Evolutionary conservation across 2,113 vertebrate genomes (phyloP).

Genomic region (Siphamia tubifer): DNA sequence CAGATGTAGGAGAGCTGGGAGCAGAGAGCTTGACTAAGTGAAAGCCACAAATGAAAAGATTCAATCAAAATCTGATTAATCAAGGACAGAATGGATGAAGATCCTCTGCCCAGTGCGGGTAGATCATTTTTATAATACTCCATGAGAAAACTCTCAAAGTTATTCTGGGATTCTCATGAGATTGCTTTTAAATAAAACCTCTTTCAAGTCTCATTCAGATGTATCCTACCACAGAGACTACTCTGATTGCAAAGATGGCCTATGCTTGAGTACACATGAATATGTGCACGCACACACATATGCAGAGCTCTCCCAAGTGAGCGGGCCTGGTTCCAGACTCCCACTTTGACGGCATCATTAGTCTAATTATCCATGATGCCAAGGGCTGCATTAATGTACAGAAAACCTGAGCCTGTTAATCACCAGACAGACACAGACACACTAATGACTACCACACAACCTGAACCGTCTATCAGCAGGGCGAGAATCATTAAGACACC

Average conservation of each 20-base stretch:
- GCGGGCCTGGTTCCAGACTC: constrained; percentile 56
- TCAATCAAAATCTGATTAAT: constrained; percentile 23
- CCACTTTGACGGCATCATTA: constrained; percentile 75
- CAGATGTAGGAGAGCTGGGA: constrained; percentile 31
- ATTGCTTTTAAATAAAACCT: constrained; percentile 45
- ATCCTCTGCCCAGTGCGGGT: constrained; percentile 22
- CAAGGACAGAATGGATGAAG: constrained; percentile 16
- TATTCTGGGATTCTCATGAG: constrained; percentile 44
- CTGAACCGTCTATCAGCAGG: constrained; percentile 16
- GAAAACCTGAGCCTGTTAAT: constrained; percentile 69
- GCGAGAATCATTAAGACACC: constrained; percentile 23
- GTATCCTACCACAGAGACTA: constrained; percentile 28
- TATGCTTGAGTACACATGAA: not conserved
- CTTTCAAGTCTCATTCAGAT: constrained; percentile 59
- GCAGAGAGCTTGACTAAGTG: constrained; percentile 3
- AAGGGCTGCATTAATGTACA: constrained; percentile 66
- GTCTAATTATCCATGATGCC: constrained; percentile 78
- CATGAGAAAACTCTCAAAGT: constrained; percentile 28
- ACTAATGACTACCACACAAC: constrained; percentile 48
- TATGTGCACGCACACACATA: not conserved
- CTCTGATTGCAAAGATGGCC: constrained; percentile 45
- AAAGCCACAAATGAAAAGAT: constrained; percentile 47
- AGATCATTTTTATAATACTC: constrained; percentile 20
- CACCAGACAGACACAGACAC: constrained; percentile 56
- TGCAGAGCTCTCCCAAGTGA: constrained; percentile 37